These are phyloP conservation scores for Drosophila cognata DNA, from an alignment of 2,888 invertebrate species.

Conservation along the genomic window DNA sequence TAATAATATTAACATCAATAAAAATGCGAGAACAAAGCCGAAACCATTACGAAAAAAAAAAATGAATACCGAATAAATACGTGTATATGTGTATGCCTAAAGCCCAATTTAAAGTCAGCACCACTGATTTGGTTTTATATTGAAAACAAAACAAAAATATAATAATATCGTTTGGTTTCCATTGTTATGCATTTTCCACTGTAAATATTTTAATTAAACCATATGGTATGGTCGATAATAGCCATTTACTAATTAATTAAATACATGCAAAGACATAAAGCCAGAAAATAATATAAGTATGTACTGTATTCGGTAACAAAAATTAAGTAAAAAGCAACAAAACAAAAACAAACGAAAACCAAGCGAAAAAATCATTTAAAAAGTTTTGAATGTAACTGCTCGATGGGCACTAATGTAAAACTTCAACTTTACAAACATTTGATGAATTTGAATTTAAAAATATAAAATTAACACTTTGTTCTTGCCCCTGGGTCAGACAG, in stretches of 20 bases:
- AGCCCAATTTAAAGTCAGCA: constrained; percentile 32
- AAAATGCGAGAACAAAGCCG: constrained; percentile 27
- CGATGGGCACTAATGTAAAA: constrained; percentile 66
- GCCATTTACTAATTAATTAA: constrained; percentile 65
- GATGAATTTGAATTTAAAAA: constrained; percentile 75
- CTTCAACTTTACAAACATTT: constrained; percentile 64
- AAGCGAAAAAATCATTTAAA: constrained; percentile 35
- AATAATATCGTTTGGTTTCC: constrained; percentile 59
- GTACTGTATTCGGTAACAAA: constrained; percentile 49
- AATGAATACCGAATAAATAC: constrained; percentile 27
- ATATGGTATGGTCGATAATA: constrained; percentile 54
- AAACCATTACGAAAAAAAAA: constrained; percentile 28
- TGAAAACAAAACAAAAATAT: constrained; percentile 13
- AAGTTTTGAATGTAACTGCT: constrained; percentile 74
- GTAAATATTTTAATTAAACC: constrained; percentile 75
- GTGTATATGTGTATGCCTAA: constrained; percentile 60
- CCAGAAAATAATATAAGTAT: constrained; percentile 49
- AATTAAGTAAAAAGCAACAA: constrained; percentile 29
- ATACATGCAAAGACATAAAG: constrained; percentile 46
- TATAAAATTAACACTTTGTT: constrained; percentile 44
- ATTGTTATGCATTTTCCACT: constrained; percentile 76
- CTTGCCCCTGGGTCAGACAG: constrained; percentile 24
- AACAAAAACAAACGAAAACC: constrained; percentile 12
- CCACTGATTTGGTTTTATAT: constrained; percentile 32
- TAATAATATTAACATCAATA: constrained; percentile 35